Evolutionary conservation across 2,797 vertebrate species (phyloP), one percentile per base, ranked within the genome.

Genomic region (Spondyliosoma cantharus): DNA sequence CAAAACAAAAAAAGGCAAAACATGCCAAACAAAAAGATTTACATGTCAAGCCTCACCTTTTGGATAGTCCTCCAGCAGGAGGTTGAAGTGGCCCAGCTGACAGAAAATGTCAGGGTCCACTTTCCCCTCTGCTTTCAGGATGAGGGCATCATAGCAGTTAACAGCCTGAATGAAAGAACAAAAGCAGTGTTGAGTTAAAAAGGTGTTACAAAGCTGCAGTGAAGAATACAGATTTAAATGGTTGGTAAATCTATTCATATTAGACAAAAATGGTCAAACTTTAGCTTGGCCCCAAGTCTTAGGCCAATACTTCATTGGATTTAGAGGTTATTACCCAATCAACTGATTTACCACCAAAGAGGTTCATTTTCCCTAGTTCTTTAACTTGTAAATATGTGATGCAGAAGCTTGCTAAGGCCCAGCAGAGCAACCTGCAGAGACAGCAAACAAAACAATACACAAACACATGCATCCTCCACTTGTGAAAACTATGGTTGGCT

Each of bases 11-110:
- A 22, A 20, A 19, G 20, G 0, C 5, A 22, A 17, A 57, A 43
- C 32, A 45, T 24, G 20, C 15, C 20, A 25, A 50, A 20, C 15
- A 17, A 5, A 46, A 32, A 48, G 3, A 54, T 46, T n/a, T 24
- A 24, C 22, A 80, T 1, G 37, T 1, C 7, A 8, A 71, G 25
- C 46, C 27, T 24, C 93, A 99, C 98, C 97, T 98, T 99, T 99
- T 93, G 96, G 95, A 96, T 98, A 99, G 93, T 99, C 97, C 96
- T 99, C 97, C 94, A 99, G 96, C 89, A 99, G 94, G 85, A 99
- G 97, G 95, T 97, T 98, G 95, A 98, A 99, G 95, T 99, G 98
- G 90, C 97, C 98, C 92, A 99, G 96, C 91, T 98, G 97, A 95
- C 98, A 98, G 95, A 99, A 98, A 93, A 98, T 95, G 93, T 98